These are phyloP conservation scores for Sapajus apella DNA, from an alignment of 2,113 vertebrate genomes.

Conservation along the genomic window DNA sequence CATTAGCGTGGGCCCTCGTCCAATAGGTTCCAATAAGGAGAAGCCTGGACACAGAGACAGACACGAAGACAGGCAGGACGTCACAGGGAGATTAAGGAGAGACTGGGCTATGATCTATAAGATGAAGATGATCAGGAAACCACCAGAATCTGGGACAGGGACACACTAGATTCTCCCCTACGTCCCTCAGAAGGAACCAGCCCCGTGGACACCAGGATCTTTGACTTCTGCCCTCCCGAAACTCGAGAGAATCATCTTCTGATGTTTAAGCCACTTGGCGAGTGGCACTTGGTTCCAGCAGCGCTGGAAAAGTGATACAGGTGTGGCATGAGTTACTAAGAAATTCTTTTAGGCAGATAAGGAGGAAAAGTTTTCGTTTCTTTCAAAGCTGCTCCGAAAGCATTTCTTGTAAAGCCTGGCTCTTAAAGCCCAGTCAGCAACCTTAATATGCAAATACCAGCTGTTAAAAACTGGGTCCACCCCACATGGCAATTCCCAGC, in stretches of 20 bases:
- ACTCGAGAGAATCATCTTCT: not conserved
- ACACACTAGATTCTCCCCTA: not conserved
- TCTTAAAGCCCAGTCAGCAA: too few species aligned
- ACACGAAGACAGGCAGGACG: not conserved
- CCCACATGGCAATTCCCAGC: too few species aligned
- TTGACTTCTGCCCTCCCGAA: not conserved
- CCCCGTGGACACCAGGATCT: not conserved
- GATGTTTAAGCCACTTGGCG: not conserved
- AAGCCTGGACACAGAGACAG: not conserved
- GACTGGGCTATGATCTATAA: not conserved
- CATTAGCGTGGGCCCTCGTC: too few species aligned
- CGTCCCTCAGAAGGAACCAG: not conserved
- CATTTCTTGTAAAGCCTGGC: too few species aligned
- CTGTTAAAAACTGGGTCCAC: too few species aligned
- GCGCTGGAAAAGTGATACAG: not conserved
- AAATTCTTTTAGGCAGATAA: too few species aligned
- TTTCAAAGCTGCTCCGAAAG: too few species aligned
- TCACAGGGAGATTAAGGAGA: not conserved
- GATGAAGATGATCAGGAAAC: not conserved
- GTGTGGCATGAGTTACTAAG: too few species aligned
- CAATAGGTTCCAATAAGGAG: not conserved
- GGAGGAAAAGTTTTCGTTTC: too few species aligned
- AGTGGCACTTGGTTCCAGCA: too few species aligned
- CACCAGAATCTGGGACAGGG: too few species aligned
- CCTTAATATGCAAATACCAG: too few species aligned